phyloP scores from a whole-genome alignment of 2,888 invertebrate genomes.

The Drosophila subsilvestris region DNA sequence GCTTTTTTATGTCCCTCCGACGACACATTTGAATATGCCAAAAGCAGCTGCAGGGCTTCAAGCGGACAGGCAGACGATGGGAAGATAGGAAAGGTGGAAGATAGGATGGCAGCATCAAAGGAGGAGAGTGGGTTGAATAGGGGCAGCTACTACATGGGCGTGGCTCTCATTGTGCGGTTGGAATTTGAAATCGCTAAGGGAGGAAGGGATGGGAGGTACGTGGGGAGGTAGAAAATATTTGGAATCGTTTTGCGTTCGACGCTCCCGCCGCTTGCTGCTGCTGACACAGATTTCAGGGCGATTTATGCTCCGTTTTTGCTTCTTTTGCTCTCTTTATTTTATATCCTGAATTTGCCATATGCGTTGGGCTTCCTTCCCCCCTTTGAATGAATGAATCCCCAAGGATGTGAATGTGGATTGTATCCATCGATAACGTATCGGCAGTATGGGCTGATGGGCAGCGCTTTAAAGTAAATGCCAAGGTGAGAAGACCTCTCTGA shows the following conservation, averaged over 20 bases:
- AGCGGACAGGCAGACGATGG: conserved; percentile 17
- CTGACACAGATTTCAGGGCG: conserved; percentile 59
- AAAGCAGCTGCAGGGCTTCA: conserved; percentile 42
- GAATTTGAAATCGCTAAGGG: conserved; percentile 19
- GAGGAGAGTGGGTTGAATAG: not conserved
- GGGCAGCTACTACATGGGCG: conserved; percentile 32
- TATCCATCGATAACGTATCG: conserved; percentile 32
- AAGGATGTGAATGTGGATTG: conserved; percentile 7
- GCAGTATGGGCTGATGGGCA: conserved; percentile 18
- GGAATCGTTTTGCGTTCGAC: conserved; percentile 49
- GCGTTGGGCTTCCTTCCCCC: conserved; percentile 8
- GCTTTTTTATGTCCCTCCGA: conserved; percentile 16
- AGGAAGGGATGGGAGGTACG: not conserved
- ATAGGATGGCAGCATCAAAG: not conserved
- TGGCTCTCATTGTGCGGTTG: conserved; percentile 47
- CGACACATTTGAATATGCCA: conserved; percentile 62
- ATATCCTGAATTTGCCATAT: conserved; percentile 37
- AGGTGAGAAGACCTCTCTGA: conserved; percentile 6
- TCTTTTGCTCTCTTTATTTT: conserved; percentile 12
- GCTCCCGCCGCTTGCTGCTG: conserved; percentile 15
- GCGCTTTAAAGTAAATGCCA: conserved; percentile 44
- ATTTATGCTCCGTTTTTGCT: conserved; percentile 36
- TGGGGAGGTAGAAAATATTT: conserved; percentile 28
- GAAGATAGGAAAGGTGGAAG: not conserved
- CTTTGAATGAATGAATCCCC: conserved; percentile 5